Base-by-base conservation (phyloP, 2,113 vertebrate genomes). In the Cyphomyrus discorhynchus region DNA sequence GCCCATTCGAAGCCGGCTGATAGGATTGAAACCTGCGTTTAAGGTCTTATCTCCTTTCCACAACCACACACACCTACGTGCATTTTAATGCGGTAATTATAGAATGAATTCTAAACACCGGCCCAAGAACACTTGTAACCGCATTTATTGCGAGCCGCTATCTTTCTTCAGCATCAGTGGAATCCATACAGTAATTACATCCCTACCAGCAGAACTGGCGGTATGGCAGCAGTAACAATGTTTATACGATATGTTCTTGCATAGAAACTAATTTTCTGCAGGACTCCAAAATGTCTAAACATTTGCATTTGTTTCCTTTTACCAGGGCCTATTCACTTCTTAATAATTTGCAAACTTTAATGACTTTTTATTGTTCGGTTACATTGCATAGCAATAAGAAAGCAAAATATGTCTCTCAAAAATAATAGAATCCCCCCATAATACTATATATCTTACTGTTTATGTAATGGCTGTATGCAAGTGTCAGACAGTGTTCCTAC, bases 81-180 rank as follows among this genome's bases (percentile, higher is more conserved):
- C 91, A 92, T 93, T 95, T 96, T 92, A 94, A 93, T 94, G 94
- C 87, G 86, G 90, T 92, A 93, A 95, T 95, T 95, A 95, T 90
- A 85, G 86, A 92, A 91, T 89, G 17, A 94, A 92, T 93, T 94
- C 91, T 84, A 93, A 95, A 94, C 91, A 93, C 90, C 87, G 13
- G 92, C 88, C 91, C 86, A 93, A 82, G 42, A 86, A 86, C 90
- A 74, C 90, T 74, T 77, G 66, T 86, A 86, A 85, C 77, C 47
- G 8, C 80, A 89, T 89, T 90, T 86, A 90, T 86, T 90, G 58
- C 83, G 66, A 74, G 42, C 46, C 21, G 86, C 52, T 88, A 86
- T 86, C 49, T 66, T 86, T 82, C 15, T 24, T 50, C 88, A 50
- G 50, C 49, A 58, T 88, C 85, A 82, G 94, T 91, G 88, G 86